These are phyloP conservation scores for Elegia similella DNA, from an alignment of 2,888 invertebrate genomes.

Conservation along the genomic window DNA sequence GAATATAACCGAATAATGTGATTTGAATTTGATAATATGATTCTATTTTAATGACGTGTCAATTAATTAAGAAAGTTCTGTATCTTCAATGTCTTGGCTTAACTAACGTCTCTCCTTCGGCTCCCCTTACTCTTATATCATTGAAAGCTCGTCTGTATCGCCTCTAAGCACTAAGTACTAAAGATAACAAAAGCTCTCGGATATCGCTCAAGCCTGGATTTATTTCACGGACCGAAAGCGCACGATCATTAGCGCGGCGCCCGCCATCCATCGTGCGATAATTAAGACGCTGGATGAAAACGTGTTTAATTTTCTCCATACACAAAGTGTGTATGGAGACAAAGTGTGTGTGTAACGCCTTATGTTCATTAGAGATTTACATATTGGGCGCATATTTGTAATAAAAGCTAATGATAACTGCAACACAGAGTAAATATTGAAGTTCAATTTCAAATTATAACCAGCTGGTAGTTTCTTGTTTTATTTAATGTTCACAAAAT, in stretches of 20 bases:
- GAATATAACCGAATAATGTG: too few species aligned
- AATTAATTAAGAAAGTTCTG: too few species aligned
- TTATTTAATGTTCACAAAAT: not conserved
- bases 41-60: too few species aligned
- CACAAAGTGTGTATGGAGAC: too few species aligned
- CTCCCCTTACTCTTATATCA: not conserved
- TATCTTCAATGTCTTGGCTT: too few species aligned
- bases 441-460: too few species aligned
- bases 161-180: constrained; percentile 2
- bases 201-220: constrained; percentile 14
- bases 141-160: not conserved
- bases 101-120: too few species aligned
- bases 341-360: constrained; percentile 10
- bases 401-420: not conserved
- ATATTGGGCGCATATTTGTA: not conserved
- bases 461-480: not conserved
- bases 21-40: too few species aligned
- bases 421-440: not conserved
- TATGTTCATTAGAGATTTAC: constrained; percentile 10
- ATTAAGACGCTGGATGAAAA: constrained; percentile 60
- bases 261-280: constrained; percentile 63
- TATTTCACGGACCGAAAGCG: constrained; percentile 36
- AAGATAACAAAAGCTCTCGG: constrained; percentile 10
- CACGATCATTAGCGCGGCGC: constrained; percentile 61
- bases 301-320: constrained; percentile 42